These are phyloP conservation scores for Cinclus cinclus DNA, from an alignment of 2,113 vertebrate species.

Conservation along the genomic window DNA sequence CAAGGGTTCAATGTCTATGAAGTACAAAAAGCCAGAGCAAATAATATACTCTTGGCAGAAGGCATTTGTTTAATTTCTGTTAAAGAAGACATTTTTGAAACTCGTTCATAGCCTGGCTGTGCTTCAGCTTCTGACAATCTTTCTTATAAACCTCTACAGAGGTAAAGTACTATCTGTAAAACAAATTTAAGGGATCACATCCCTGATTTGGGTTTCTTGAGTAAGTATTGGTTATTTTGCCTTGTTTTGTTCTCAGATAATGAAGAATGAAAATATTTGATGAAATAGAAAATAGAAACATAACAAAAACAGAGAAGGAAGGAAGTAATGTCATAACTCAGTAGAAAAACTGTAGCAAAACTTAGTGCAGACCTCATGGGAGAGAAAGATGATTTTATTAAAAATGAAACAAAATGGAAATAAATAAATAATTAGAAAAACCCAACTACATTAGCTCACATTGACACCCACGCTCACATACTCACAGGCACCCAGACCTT, in stretches of 20 bases:
- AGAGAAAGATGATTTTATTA: not conserved
- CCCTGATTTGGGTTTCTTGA: not conserved
- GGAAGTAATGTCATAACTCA: not conserved
- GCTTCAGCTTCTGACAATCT: not conserved
- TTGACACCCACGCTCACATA: not conserved
- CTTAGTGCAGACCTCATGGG: not conserved
- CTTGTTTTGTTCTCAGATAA: not conserved
- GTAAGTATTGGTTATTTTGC: accelerated
- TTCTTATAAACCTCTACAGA: not conserved
- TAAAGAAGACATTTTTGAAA: not conserved
- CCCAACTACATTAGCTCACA: not conserved
- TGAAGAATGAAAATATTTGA: not conserved
- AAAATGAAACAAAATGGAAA: not conserved
- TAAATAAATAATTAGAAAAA: not conserved
- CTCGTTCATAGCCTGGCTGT: not conserved
- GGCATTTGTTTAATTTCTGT: not conserved
- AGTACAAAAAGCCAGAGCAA: not conserved
- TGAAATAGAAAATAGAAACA: not conserved
- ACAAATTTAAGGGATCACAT: not conserved
- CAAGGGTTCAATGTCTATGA: not conserved
- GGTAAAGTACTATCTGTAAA: not conserved
- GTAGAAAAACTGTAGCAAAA: not conserved
- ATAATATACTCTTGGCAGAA: not conserved
- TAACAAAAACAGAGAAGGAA: not conserved
- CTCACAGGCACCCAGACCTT: not conserved